These are phyloP conservation scores for Clanis bilineata DNA, from an alignment of 2,888 invertebrate species.

Conservation along the genomic window DNA sequence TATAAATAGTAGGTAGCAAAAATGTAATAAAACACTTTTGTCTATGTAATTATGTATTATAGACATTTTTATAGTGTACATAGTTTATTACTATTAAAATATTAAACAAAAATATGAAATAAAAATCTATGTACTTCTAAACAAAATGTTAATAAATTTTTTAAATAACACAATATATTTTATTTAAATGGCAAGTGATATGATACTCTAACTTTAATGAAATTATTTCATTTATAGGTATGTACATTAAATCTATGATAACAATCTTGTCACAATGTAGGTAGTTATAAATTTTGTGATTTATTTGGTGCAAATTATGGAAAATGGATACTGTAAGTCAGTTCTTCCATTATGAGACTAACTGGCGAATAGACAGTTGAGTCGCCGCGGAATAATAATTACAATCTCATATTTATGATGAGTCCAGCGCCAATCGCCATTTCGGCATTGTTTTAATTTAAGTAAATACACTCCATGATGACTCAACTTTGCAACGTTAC, in stretches of 20 bases:
- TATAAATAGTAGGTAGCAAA: slow-evolving; percentile 9
- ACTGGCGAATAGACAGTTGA: too few species aligned
- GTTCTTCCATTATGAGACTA: too few species aligned
- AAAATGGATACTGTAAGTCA: slow-evolving; percentile 45
- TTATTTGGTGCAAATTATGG: slow-evolving; percentile 50
- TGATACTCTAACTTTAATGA: slow-evolving; percentile 59
- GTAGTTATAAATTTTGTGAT: slow-evolving; percentile 48
- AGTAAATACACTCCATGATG: too few species aligned
- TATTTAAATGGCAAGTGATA: slow-evolving; percentile 84
- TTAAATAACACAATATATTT: slow-evolving; percentile 61
- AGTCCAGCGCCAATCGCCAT: too few species aligned
- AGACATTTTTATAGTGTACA: slow-evolving; percentile 80
- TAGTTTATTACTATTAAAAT: slow-evolving; percentile 74
- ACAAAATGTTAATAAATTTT: slow-evolving; percentile 53
- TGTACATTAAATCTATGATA: slow-evolving; percentile 56
- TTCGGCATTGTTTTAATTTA: too few species aligned
- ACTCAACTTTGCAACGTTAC: too few species aligned
- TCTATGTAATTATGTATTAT: slow-evolving; percentile 82
- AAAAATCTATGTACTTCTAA: slow-evolving; percentile 56
- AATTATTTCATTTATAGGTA: slow-evolving; percentile 31
- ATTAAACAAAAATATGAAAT: slow-evolving; percentile 63
- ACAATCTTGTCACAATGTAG: slow-evolving; percentile 27
- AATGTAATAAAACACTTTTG: slow-evolving; percentile 50
- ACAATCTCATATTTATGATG: too few species aligned
- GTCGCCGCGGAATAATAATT: too few species aligned